Percentiles rank a stretch among this genome's conserved stretches.
phyloP scores from a whole-genome alignment of 2,888 invertebrate species.

The Podotricha telesiphe region DNA sequence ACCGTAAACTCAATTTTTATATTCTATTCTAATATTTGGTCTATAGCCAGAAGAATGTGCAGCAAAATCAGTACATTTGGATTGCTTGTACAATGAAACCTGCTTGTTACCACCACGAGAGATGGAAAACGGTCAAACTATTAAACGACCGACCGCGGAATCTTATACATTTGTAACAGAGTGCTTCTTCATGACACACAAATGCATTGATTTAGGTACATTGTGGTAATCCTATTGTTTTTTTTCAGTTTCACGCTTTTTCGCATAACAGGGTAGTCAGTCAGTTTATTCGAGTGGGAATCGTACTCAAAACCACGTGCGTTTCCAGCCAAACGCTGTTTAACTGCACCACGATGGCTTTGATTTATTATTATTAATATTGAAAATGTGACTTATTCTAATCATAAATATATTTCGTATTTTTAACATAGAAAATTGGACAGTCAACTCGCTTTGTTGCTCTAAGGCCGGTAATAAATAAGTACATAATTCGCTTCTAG shows the following conservation, averaged over 20 bases:
- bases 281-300: no score
- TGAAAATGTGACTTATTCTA: neutral
- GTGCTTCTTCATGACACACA: constrained; percentile 95
- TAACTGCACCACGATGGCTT: no score
- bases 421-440: no score
- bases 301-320: no score
- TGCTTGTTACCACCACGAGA: constrained; percentile 89
- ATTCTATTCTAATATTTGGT: no score
- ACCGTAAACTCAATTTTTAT: no score
- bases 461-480: no score
- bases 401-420: no score
- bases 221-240: neutral
- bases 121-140: constrained; percentile 72
- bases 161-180: constrained; percentile 94
- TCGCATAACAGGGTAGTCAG: no score
- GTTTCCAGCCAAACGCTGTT: no score
- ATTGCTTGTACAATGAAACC: constrained; percentile 89
- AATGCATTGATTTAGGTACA: constrained; percentile 90
- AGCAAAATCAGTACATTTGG: constrained; percentile 87
- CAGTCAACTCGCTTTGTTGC: no score
- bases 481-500: constrained; percentile 52
- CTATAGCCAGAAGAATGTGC: constrained; percentile 83
- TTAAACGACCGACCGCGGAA: constrained; percentile 80
- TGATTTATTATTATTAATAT: neutral
- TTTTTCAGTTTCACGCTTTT: no score